phyloP scores from a whole-genome alignment of 2,797 vertebrate species.

The Amblyraja radiata region DNA sequence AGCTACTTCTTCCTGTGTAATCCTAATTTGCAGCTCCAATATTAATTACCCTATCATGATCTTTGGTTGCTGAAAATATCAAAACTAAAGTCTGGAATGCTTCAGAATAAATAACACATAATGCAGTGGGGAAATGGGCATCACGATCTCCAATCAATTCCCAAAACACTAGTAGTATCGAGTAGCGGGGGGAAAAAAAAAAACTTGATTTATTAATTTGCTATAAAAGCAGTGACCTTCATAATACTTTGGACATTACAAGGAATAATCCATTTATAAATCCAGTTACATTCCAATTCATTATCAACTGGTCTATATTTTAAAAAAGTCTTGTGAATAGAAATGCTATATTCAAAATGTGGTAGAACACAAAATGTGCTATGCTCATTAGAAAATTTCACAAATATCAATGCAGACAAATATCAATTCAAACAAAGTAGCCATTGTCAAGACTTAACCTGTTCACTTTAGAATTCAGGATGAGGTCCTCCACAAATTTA shows the following conservation, averaged over 20 bases:
- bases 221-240: background rate
- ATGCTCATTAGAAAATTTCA: background rate
- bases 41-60: background rate
- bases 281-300: background rate
- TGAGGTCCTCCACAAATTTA: background rate
- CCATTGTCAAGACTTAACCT: background rate
- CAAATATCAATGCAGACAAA: background rate
- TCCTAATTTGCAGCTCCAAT: background rate
- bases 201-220: background rate
- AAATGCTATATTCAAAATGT: background rate
- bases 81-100: background rate
- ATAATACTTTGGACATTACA: background rate
- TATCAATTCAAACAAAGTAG: background rate
- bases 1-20: background rate
- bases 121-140: background rate
- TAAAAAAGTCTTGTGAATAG: slow-evolving; percentile 8
- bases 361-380: background rate
- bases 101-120: background rate
- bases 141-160: background rate
- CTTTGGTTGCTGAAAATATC: background rate
- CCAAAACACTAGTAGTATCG: background rate
- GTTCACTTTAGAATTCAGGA: background rate
- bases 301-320: background rate
- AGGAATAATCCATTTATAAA: slow-evolving; percentile 1
- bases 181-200: background rate